Percentiles rank a stretch among this genome's conserved stretches.
These are phyloP conservation scores for Tympanuchus pallidicinctus DNA, from an alignment of 2,113 vertebrate genomes.

Conservation along the genomic window DNA sequence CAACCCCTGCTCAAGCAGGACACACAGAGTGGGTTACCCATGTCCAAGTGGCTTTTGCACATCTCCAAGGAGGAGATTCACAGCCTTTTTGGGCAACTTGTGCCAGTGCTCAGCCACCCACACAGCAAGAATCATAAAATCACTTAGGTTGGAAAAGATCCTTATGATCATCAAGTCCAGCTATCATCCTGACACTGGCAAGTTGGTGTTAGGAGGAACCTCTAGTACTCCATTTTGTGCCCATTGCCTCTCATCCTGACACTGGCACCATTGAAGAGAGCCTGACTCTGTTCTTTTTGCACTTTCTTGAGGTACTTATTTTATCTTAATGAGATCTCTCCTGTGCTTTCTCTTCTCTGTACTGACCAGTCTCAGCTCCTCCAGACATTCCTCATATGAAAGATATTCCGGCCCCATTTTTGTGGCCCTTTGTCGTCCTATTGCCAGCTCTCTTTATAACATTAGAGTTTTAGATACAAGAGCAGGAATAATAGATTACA, in stretches of 20 bases:
- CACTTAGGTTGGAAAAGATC: neutral
- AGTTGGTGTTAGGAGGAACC: neutral
- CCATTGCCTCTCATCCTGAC: neutral
- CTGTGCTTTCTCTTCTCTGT: neutral
- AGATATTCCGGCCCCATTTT: neutral
- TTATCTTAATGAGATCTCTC: neutral
- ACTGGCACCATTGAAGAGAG: neutral
- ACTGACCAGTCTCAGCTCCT: neutral
- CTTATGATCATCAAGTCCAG: neutral
- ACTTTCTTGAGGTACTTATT: neutral
- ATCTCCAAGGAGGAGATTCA: neutral
- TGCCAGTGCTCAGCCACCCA: neutral
- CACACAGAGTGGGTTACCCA: neutral
- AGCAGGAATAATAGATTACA: conserved; percentile 4
- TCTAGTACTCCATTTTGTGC: neutral
- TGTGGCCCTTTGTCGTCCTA: neutral
- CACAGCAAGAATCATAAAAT: neutral
- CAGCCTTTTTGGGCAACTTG: neutral
- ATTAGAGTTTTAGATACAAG: neutral
- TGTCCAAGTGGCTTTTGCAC: neutral
- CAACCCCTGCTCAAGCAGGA: neutral
- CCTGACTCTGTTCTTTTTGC: neutral
- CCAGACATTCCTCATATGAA: neutral
- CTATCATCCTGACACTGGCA: neutral
- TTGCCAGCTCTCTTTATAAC: neutral